Evolutionary conservation across 2,113 vertebrate genomes (phyloP), one percentile per base, ranked within the genome.

Genomic region (Cyrtonyx montezumae): DNA sequence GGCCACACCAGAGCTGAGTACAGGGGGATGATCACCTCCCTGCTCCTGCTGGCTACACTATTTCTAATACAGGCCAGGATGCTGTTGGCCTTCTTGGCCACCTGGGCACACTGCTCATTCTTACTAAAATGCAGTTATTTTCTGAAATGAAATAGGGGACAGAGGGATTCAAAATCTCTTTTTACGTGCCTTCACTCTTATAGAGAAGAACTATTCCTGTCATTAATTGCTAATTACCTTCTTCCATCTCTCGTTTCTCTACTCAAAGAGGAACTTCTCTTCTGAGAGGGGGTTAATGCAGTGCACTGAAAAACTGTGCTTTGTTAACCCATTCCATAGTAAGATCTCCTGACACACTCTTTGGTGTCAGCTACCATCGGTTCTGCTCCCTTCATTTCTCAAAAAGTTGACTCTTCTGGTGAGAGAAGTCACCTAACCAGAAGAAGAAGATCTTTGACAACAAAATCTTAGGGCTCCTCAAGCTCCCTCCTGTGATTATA

Each of bases 341-440:
- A 26, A 56, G 13, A 21, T 13, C 17, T 69, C 42, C 6, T 43
- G 30, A 70, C 18, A 32, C 4, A 67, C 6, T 11, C 26, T 58
- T 66, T 48, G 32, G 3, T 70, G n/a, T 12, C 37, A 67, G 0
- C 4, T 7, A 5, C 37, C 21, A 16, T 1, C 1, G 26, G 13
- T 88, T 42, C 43, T 80, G 15, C 26, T 68, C 11, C 6, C 66
- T 77, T 78, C 7, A 11, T 28, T 17, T 42, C 48, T 74, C 65
- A 7, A 2, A 30, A 80, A 69, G 9, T 3, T 51, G 5, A 62
- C 3, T 43, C 14, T 58, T 56, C 7, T 46, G 8, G 8, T 6
- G 5, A 40, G 53, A 69, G 16, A 7, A 43, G 22, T 65, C 21
- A 10, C 9, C n/a, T 11, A 4, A 25, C 5, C 18, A 49, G 62